Percentiles rank a stretch among this genome's conserved stretches.
Evolutionary conservation across 2,113 vertebrate species (phyloP).

Genomic region (Hydrolagus affinis): DNA sequence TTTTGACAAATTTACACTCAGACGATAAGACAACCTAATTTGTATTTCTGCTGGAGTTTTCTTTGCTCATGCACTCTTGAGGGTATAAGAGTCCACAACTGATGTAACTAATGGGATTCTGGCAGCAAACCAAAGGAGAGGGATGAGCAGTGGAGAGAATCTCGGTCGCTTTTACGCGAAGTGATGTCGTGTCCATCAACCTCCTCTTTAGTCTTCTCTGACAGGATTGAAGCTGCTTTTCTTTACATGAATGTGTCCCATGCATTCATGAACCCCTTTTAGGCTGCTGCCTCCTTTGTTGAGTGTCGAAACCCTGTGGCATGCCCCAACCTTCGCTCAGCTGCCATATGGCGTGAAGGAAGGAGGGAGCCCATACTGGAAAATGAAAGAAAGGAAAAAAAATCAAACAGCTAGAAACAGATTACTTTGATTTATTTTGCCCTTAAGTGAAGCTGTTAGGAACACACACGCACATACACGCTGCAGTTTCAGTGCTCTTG

Average conservation of each 20-base stretch:
- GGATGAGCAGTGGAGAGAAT: conserved; percentile 26
- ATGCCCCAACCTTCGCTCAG: conserved; percentile 59
- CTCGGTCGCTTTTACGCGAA: conserved; percentile 39
- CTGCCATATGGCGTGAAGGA: conserved; percentile 80
- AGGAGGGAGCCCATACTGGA: conserved; percentile 48
- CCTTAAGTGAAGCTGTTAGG: conserved; percentile 36
- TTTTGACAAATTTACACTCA: background rate
- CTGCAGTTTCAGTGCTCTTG: conserved; percentile 33
- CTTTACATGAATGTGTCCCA: conserved; percentile 60
- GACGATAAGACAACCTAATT: conserved; percentile 15
- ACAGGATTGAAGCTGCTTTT: conserved; percentile 51
- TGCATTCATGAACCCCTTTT: conserved; percentile 74
- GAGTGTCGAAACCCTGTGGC: conserved; percentile 48
- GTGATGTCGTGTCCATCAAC: conserved; percentile 44
- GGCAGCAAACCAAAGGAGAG: conserved; percentile 35
- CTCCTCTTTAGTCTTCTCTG: conserved; percentile 46
- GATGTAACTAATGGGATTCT: conserved; percentile 44
- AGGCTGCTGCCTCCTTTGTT: conserved; percentile 74
- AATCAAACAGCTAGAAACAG: conserved; percentile 43
- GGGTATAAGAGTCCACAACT: conserved; percentile 15
- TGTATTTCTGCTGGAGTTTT: conserved; percentile 1
- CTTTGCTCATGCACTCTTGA: too few species aligned
- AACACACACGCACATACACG: conserved; percentile 35
- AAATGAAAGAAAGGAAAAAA: conserved; percentile 45
- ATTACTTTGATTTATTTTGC: conserved; percentile 68